Evolutionary conservation across 2,113 vertebrate genomes (phyloP), one percentile per base, ranked within the genome.

Genomic region (Corythoichthys intestinalis): DNA sequence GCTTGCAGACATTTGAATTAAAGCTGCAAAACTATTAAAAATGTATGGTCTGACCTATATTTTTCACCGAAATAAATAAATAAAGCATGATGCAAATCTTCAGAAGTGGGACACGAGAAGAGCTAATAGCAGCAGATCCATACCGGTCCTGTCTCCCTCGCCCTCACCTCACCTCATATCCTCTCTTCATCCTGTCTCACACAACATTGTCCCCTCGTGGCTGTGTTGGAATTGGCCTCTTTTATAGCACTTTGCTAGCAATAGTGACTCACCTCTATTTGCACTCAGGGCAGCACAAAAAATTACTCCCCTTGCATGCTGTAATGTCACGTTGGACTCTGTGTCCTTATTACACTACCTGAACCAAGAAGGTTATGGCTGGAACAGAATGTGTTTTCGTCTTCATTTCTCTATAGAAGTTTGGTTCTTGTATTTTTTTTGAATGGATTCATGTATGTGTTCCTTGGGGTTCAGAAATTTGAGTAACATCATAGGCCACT

Each of bases 31-130:
- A 71, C 84, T 84, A 91, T 92, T 85, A 91, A 90, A 92, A 85
- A 91, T 92, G 76, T 81, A 92, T 91, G 80, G 69, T 77, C 74
- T 92, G 91, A 90, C 91, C 91, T 88, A 91, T 91, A 92, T 92
- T 90, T 87, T 74, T 70, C 48, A 62, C 79, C 75, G 79, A 91
- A 86, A 91, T 89, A 90, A 92, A 92, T 90, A 91, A 92, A 90
- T 88, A 87, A 91, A 66, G 59, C 71, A 73, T 79, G 82, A 79
- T 77, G 82, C 86, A 89, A 87, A 86, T 85, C 83, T 83, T 80
- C 75, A 80, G 76, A 88, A 89, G 76, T 89, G 87, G 88, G 86
- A 89, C 85, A 83, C 79, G 79, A 72, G 59, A 75, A 64, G 75
- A 65, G 73, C 65, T 81, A 84, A 90, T 86, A 76, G 85, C 71